These are phyloP conservation scores for Eulemur macaco DNA, from an alignment of 2,113 vertebrate species.

Conservation along the genomic window DNA sequence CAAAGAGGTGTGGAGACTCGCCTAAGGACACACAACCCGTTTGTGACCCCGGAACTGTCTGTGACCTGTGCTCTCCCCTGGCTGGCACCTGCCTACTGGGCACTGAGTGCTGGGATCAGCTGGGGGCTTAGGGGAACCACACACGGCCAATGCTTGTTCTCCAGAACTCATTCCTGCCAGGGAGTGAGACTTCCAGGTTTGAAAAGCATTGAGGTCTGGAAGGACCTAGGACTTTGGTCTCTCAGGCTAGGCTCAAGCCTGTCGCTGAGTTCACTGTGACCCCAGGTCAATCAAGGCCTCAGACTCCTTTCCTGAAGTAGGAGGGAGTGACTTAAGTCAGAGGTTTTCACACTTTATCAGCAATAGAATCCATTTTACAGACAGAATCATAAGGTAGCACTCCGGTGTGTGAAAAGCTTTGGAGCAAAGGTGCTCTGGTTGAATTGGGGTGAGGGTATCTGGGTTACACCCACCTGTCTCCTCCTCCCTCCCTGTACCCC, in stretches of 20 bases:
- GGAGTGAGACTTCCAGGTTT: not conserved
- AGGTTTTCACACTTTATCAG: not conserved
- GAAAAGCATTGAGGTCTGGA: not conserved
- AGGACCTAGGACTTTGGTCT: not conserved
- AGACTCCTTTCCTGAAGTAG: not conserved
- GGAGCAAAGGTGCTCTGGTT: not conserved
- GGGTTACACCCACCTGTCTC: not conserved
- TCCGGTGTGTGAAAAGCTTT: not conserved
- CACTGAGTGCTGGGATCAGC: not conserved
- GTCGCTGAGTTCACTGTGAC: conserved; percentile 23
- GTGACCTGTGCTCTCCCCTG: not conserved
- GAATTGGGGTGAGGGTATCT: not conserved
- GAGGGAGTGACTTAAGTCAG: not conserved
- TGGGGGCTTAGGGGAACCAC: not conserved
- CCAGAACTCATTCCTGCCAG: not conserved
- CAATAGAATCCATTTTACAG: not conserved
- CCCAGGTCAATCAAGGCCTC: conserved; percentile 5
- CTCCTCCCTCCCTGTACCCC: not conserved
- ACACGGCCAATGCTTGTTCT: not conserved
- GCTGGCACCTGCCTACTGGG: not conserved
- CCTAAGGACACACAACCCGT: not conserved
- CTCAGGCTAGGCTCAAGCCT: not conserved
- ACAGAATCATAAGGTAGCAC: not conserved
- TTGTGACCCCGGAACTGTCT: not conserved
- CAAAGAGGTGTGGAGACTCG: not conserved